Base-by-base conservation (phyloP, 1,140 invertebrate genomes). In the Adoxophyes honmai region DNA sequence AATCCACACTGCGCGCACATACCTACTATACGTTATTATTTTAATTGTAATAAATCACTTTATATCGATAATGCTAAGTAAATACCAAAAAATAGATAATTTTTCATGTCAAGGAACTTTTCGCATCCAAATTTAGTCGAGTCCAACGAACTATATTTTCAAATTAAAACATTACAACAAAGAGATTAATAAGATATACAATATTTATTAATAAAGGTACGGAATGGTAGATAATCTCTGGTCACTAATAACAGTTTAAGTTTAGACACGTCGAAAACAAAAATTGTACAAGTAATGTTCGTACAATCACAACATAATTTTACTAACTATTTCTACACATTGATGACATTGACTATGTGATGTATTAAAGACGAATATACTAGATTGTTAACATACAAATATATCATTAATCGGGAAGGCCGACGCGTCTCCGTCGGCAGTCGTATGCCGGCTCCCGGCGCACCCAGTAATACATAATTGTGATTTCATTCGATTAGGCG, bases 171-270 rank as follows among this genome's bases (percentile, higher is more conserved):
- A 52, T 52, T 52, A 33, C 34, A 53, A 34, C 33, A 53, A 53
- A 53, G 52, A 53, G 28, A 53, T 53, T 53, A 35, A 35, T 14
- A 48, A 18, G 42, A 48, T 48, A 53, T 53, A 53, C 34, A 53
- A 53, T 53, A 35, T 53, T 53, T 34, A 35, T 53, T 16, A 34
- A 53, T 53, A 53, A 53, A 53, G 34, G 52, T 64, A 70, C 54
- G 68, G 68, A 70, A 70, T 67, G 68, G 58, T 67, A 64, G 51
- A 64, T 61, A 64, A 65, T 65, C 59, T 62, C 62, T 60, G 42
- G 42, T 48, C 8, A 48, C 16, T 48, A 48, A 48, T 48, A 48
- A 48, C 42, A 53, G n/a, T 53, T 14, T 35, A 53, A 53, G n/a
- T 53, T 14, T 35, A 53, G 52, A 53, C 52, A 53, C 42, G 42